Base-by-base conservation (phyloP, 2,888 invertebrate species). In the Gerosis bhagava region DNA sequence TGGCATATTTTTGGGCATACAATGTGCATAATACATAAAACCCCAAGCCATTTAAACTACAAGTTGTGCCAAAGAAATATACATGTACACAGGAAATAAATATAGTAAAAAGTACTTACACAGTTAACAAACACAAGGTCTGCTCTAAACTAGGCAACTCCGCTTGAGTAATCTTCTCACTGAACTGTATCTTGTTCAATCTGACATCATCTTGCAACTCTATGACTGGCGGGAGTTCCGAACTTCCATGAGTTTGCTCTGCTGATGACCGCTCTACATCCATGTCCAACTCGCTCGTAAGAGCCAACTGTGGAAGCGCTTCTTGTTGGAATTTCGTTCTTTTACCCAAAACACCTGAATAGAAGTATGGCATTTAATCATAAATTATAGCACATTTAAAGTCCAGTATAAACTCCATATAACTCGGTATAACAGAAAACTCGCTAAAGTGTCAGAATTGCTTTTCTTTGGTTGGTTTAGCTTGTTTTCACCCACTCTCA, bases 281-380 rank as follows among this genome's bases (percentile, higher is more conserved):
- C 2, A 75, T 62, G 25, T 83, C 82, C 5, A 91, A 54, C 39
- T 86, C 80, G 36, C 96, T 92, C 60, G 93, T 91, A 0, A 98
- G 74, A 25, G 94, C 92, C 10, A 99, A 87, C 70, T 98, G 99
- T 0, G 99, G 93, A 34, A 97, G 77, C 21, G 94, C 91, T 29
- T 93, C 93, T 59, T 93, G 91, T 74, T 99, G 99, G 71, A 93
- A 97, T 63, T 94, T 94, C 5, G 99, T 99, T 53, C 98, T 91
- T 71, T 96, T 95, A 0, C 98, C 98, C 57, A 98, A 80, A 22
- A 94, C 92, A 58, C 97, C 96, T 86, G 50, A 10, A 26, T n/a
- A n/a, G n/a, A n/a, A n/a, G n/a, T n/a, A n/a, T n/a, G n/a, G n/a
- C n/a, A n/a, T n/a, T n/a, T n/a, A n/a, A n/a, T n/a, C n/a, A n/a